Evolutionary conservation across 2,888 invertebrate genomes (phyloP), one percentile per base, ranked within the genome.

Genomic region (Itoplectis maculator): DNA sequence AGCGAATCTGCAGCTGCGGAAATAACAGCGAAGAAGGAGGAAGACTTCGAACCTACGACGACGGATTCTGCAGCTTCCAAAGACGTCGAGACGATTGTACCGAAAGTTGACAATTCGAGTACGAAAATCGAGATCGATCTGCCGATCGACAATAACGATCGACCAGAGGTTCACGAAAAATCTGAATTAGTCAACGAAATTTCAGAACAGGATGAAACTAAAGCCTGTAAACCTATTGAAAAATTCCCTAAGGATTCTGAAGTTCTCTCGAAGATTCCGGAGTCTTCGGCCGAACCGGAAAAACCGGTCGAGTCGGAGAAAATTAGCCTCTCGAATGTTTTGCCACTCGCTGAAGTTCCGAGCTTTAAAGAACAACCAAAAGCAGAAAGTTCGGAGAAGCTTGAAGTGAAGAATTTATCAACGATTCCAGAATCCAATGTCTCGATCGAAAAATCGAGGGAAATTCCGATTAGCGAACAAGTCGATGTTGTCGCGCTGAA

Each of bases 41-140:
- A 83, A 59, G 92, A 91, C n/a, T 90, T 92, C 23, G 92, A 93
- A 20, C 37, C 40, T 5, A 9, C 13, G 5, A 15, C 2, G 7
- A 23, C n/a, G n/a, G 37, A 66, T 11, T 66, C 7, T 0, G n/a
- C 23, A 13, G 5, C 42, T 15, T n/a, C 20, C 23, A 79, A 79
- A 35, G 20, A 29, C 40, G 68, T 61, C 49, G 70, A 61, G 2
- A 54, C 66, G 15, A 13, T 1, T 9, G 8, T 49, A 11, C 49
- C 49, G 18, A 9, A 18, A 54, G 15, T 42, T 18, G 59, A 66
- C 11, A 49, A 40, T 9, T 18, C 45, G 5, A 29, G 40, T 3
- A 4, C 37, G n/a, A 13, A 54, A 59, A 18, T 76, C 47, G 76
- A 76, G 35, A 3, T 29, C 2, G 15, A 47, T 37, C 23, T 18